A percentile compares a stretch with the other conserved stretches of the same genome.
Evolutionary conservation across 2,888 invertebrate species (phyloP).

Genomic region (Disparrhopalites patrizii): DNA sequence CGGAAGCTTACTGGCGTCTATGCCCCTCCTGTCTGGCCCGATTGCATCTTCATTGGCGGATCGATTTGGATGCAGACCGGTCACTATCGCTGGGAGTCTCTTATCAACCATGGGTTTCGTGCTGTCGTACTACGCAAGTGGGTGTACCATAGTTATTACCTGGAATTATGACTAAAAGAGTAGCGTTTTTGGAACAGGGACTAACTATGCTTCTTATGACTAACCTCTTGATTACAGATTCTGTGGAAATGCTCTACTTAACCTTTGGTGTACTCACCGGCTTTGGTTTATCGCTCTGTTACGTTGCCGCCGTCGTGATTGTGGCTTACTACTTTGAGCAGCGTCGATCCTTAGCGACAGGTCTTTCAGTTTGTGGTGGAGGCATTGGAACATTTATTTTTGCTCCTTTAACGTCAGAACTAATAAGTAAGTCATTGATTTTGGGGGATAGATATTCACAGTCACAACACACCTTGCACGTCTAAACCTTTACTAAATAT

Average conservation of each 20-base stretch:
- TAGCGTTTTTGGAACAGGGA: too few species aligned
- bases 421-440: constrained; percentile 55
- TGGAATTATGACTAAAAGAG: too few species aligned
- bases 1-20: constrained; percentile 84
- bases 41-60: constrained; percentile 65
- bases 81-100: constrained; percentile 73
- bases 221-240: constrained; percentile 56
- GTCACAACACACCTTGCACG: too few species aligned
- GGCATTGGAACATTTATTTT: constrained; percentile 85
- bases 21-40: constrained; percentile 81
- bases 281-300: constrained; percentile 78
- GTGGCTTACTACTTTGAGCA: constrained; percentile 88
- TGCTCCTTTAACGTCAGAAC: constrained; percentile 70
- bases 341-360: constrained; percentile 76
- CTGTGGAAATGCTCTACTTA: constrained; percentile 71
- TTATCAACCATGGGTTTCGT: constrained; percentile 72
- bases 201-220: too few species aligned
- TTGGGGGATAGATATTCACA: too few species aligned
- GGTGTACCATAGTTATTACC: too few species aligned
- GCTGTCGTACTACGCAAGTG: constrained; percentile 62
- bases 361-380: constrained; percentile 79
- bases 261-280: constrained; percentile 81
- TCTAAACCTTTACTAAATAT: too few species aligned
- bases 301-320: constrained; percentile 79
- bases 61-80: constrained; percentile 65